Evolutionary conservation across 2,113 vertebrate species (phyloP).

Genomic region (Lagopus muta): DNA sequence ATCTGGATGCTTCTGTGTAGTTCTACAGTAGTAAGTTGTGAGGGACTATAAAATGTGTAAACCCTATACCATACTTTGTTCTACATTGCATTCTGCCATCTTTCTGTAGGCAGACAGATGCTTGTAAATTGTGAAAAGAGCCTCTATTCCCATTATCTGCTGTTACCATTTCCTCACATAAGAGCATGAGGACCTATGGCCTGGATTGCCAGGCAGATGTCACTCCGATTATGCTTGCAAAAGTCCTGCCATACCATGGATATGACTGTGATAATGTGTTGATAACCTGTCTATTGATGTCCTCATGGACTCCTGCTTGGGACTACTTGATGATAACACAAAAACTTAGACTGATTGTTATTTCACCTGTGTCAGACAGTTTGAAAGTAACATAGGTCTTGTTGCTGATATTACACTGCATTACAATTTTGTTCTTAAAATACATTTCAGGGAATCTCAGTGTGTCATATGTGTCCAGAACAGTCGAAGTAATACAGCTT

Average conservation of each 20-base stretch:
- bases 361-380: not conserved
- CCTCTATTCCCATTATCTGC: not conserved
- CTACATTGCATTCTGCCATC: not conserved
- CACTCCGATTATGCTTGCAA: not conserved
- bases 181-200: not conserved
- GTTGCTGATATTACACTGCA: not conserved
- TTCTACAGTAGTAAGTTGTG: not conserved
- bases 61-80: not conserved
- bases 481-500: not conserved
- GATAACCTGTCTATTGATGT: not conserved
- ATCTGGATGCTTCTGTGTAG: not conserved
- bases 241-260: not conserved
- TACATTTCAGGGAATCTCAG: not conserved
- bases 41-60: not conserved
- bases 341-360: not conserved
- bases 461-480: not conserved
- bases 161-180: fast-evolving
- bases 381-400: fast-evolving
- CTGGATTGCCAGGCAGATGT: not conserved
- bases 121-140: not conserved
- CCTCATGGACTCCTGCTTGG: fast-evolving
- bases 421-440: not conserved
- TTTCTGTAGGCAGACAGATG: not conserved
- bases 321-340: not conserved
- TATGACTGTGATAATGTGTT: not conserved